Percentiles rank a stretch among this genome's conserved stretches.
Evolutionary conservation across 1,140 invertebrate species (phyloP).

Genomic region (Rhyacophila brunnea): DNA sequence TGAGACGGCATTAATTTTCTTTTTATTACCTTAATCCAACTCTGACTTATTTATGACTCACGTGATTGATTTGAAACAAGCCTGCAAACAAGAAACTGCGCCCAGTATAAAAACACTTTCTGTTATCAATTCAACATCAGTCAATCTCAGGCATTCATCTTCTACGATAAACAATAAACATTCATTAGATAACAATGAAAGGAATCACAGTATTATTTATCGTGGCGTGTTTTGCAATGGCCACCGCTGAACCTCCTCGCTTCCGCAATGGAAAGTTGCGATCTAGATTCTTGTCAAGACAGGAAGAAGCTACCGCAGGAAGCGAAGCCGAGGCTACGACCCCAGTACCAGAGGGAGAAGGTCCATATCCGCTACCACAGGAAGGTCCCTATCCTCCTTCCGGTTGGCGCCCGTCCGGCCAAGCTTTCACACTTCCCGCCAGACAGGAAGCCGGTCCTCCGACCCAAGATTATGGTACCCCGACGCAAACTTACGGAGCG

Average conservation of each 20-base stretch:
- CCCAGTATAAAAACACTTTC: constrained; percentile 22
- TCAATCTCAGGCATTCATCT: constrained; percentile 10
- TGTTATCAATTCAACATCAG: constrained; percentile 11
- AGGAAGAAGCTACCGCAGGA: constrained; percentile 10
- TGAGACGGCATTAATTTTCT: too few relatives aligned
- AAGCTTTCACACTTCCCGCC: constrained; percentile 17
- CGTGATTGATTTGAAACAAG: too few relatives aligned
- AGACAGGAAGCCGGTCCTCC: constrained; percentile 7
- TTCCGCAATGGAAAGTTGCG: constrained; percentile 2
- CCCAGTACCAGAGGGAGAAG: neutral
- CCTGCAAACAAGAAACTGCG: too few relatives aligned
- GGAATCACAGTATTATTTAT: neutral
- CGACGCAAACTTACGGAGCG: constrained; percentile 6
- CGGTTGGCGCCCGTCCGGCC: constrained; percentile 25
- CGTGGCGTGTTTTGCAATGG: constrained; percentile 1
- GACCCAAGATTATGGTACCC: neutral
- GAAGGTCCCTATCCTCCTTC: constrained; percentile 21
- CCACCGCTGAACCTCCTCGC: constrained; percentile 14
- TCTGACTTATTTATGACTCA: too few relatives aligned
- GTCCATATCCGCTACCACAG: neutral
- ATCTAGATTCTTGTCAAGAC: constrained; percentile 20
- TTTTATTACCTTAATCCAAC: too few relatives aligned
- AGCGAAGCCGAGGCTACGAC: neutral
- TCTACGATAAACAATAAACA: constrained; percentile 3
- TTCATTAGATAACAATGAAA: constrained; percentile 14